phyloP scores from a whole-genome alignment of 2,797 vertebrate species.

The Scleropages formosus region DNA sequence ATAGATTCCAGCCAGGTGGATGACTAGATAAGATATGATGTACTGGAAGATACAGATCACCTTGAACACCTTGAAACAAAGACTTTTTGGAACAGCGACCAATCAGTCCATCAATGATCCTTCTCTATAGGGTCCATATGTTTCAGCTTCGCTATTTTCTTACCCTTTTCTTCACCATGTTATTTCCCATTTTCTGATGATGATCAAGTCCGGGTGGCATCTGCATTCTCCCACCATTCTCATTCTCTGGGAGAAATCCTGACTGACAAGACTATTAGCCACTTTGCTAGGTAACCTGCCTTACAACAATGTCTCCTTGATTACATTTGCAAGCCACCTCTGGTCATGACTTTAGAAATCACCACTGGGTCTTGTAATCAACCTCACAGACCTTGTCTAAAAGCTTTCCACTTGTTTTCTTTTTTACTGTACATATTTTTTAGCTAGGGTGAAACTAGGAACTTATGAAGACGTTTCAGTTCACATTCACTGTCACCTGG shows the following conservation, averaged over 20 bases:
- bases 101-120: background rate
- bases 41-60: background rate
- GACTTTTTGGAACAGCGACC: background rate
- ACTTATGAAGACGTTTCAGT: background rate
- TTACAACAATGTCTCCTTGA: conserved; percentile 28
- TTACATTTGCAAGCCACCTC: conserved; percentile 41
- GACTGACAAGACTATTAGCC: conserved; percentile 31
- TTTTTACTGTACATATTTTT: background rate
- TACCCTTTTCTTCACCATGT: background rate
- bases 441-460: background rate
- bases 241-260: conserved; percentile 1
- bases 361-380: conserved; percentile 22
- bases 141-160: background rate
- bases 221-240: conserved; percentile 16
- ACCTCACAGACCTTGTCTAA: conserved; percentile 6
- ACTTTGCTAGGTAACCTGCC: conserved; percentile 37
- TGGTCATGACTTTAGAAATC: conserved; percentile 33
- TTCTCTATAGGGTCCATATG: background rate
- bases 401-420: background rate
- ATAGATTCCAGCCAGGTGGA: background rate
- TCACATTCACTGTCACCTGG: background rate
- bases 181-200: background rate
- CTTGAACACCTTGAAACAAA: background rate
- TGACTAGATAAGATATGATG: background rate
- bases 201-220: conserved; percentile 5